Percentiles rank a stretch among this genome's conserved stretches.
phyloP scores from a whole-genome alignment of 37 sponge, comb jelly and placozoan species.

The Lycopodina hypogea region DNA sequence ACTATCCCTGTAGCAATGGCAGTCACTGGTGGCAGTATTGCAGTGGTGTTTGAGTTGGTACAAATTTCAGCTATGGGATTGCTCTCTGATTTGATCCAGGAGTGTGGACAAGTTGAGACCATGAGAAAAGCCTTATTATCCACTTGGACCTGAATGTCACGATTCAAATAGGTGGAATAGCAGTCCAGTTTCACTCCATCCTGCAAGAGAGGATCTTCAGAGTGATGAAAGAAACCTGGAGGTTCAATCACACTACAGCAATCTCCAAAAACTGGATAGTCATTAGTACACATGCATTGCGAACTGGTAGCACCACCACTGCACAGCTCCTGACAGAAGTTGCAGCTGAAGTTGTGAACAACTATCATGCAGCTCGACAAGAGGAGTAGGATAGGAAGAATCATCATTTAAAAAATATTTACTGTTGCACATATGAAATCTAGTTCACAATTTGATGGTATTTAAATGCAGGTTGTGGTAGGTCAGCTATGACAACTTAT shows the following conservation, averaged over 20 bases:
- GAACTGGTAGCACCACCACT: too few relatives aligned
- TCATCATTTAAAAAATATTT: too few relatives aligned
- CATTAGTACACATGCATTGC: background rate
- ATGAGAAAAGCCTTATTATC: background rate
- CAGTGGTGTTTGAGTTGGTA: background rate
- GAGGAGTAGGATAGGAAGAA: too few relatives aligned
- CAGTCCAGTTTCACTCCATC: background rate
- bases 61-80: background rate
- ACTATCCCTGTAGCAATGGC: slow-evolving; percentile 22
- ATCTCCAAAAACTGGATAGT: slow-evolving; percentile 17
- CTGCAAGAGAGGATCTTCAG: background rate
- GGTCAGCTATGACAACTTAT: too few relatives aligned
- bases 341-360: too few relatives aligned
- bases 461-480: too few relatives aligned
- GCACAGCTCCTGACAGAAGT: too few relatives aligned
- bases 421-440: too few relatives aligned
- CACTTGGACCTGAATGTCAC: background rate
- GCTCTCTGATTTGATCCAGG: background rate
- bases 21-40: slow-evolving; percentile 31
- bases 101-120: slow-evolving; percentile 16
- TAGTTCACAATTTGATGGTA: too few relatives aligned
- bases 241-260: slow-evolving; percentile 15
- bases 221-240: background rate
- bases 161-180: background rate
- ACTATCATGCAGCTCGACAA: too few relatives aligned